Evolutionary conservation across 2,113 vertebrate genomes (phyloP).

Genomic region (Alethe castanea): DNA sequence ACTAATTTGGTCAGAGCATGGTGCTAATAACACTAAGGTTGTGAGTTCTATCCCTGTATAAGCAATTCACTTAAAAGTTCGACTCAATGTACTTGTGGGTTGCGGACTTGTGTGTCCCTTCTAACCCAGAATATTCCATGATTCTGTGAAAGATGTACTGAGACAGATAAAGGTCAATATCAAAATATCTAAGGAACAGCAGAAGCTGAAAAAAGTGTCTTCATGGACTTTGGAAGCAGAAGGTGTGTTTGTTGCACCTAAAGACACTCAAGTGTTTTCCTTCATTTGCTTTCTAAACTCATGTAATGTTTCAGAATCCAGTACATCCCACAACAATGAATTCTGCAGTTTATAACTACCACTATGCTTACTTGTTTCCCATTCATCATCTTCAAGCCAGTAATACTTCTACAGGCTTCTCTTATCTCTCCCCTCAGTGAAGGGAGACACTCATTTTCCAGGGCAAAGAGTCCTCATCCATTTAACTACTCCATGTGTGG

Average conservation of each 20-base stretch:
- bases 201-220: background rate
- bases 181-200: background rate
- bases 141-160: background rate
- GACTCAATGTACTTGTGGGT: background rate
- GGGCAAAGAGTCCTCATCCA: background rate
- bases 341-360: background rate
- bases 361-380: background rate
- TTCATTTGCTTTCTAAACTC: background rate
- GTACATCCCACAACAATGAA: background rate
- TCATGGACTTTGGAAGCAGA: background rate
- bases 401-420: background rate
- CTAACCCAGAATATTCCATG: background rate
- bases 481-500: background rate
- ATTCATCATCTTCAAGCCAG: background rate
- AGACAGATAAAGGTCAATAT: background rate
- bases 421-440: background rate
- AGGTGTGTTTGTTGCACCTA: background rate
- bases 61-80: background rate
- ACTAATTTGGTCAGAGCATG: background rate
- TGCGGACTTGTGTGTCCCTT: background rate
- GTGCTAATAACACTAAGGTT: background rate
- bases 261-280: background rate
- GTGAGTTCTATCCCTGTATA: background rate
- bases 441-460: background rate
- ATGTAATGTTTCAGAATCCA: background rate